Conservation (phyloP, 2,113 vertebrate species). For the Harpagus bidentatus region DNA sequence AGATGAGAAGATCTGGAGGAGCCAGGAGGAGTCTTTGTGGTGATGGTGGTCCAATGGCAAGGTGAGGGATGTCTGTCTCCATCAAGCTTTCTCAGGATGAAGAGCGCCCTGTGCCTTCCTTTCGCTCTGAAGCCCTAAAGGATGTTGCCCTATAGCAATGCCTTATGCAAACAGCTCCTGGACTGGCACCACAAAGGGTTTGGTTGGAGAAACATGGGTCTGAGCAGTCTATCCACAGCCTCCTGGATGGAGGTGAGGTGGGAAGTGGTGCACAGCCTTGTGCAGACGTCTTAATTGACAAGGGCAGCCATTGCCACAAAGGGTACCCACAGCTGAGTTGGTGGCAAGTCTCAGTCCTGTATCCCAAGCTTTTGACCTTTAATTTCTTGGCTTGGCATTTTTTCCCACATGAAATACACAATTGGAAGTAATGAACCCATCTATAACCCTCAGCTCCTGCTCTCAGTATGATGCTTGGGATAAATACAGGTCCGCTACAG, state of each 20-base stretch:
- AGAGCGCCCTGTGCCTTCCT: background rate
- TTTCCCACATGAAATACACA: background rate
- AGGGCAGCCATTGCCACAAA: too few relatives aligned
- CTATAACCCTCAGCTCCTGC: background rate
- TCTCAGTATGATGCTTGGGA: background rate
- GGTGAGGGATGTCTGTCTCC: background rate
- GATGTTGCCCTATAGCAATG: fast-evolving
- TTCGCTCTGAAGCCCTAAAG: background rate
- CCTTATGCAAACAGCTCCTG: background rate
- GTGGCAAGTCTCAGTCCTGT: background rate
- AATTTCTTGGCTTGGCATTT: background rate
- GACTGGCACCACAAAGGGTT: background rate
- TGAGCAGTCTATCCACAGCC: background rate
- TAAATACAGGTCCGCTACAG: background rate
- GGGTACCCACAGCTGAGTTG: background rate
- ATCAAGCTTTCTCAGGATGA: background rate
- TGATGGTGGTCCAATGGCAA: background rate
- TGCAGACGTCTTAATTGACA: background rate
- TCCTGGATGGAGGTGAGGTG: background rate
- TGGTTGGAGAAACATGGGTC: background rate
- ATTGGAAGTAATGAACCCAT: background rate
- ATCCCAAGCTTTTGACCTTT: background rate
- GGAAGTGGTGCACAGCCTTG: background rate
- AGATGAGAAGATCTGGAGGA: background rate
- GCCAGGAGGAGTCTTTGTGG: background rate